Conservation (phyloP, 2,797 vertebrate genomes). For the Tiaroga cobitis region DNA sequence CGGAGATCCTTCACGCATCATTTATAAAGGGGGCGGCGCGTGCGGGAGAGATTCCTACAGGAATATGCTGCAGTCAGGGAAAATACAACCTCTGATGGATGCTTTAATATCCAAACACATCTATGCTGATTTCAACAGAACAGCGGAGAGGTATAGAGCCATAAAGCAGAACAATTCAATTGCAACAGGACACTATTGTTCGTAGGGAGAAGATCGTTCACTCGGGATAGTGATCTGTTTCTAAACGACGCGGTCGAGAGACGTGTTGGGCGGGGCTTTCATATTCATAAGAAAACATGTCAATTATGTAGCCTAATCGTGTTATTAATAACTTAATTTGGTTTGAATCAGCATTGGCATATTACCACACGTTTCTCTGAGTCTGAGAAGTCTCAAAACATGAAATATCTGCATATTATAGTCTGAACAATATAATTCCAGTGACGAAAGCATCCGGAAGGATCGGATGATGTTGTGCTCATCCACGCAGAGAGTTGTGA, state of each 20-base stretch:
- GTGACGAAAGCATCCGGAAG: not conserved
- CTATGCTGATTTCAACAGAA: not conserved
- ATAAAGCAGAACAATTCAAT: not conserved
- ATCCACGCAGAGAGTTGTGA: not conserved
- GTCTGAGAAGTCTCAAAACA: not conserved
- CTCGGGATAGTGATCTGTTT: not conserved
- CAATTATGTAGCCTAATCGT: not conserved
- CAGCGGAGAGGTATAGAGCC: not conserved
- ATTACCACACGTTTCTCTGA: not conserved
- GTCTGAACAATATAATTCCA: not conserved
- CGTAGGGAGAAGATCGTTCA: no score
- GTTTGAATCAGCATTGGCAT: not conserved
- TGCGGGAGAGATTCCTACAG: slow-evolving; percentile 70
- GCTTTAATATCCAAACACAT: slow-evolving; percentile 18
- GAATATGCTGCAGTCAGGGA: slow-evolving; percentile 57
- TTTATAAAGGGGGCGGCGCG: slow-evolving; percentile 67
- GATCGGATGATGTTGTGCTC: no score
- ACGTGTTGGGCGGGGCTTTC: not conserved
- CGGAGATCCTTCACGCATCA: slow-evolving; percentile 61
- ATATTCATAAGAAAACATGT: not conserved
- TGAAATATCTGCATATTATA: not conserved
- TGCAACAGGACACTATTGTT: no score
- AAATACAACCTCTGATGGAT: slow-evolving; percentile 23
- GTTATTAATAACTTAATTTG: not conserved
- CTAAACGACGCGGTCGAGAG: not conserved